Evolutionary conservation across 2,797 vertebrate genomes (phyloP), one percentile per base, ranked within the genome.

Genomic region (Streptopelia turtur): DNA sequence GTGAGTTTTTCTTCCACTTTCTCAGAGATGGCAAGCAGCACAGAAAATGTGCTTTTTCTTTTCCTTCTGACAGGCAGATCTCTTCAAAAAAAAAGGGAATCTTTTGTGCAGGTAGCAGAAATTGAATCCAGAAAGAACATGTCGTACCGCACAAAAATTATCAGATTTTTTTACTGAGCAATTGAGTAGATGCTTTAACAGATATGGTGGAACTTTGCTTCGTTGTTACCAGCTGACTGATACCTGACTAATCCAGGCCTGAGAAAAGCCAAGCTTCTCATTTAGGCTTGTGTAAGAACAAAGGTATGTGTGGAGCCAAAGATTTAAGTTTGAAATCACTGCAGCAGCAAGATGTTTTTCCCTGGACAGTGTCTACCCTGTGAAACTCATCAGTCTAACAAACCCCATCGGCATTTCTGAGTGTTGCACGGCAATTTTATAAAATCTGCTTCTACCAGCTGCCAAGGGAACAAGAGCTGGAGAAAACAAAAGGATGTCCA

Each of bases 391-490:
- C 74, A 80, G 60, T 41, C 37, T 90, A 85, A 87, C 66, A 16
- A 93, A 89, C 43, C 56, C 80, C 83, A 11, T 35, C 0, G 2
- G 64, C 89, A 35, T 47, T 52, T 89, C 43, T 1, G 9, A 64
- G 33, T 21, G 49, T 43, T 80, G 86, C 66, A 89, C 59, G 75
- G 70, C 28, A 86, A 59, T 63, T 92, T 75, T 25, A 33, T 69
- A 84, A 90, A 92, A 83, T 49, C 68, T 91, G 70, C 69, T 88
- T 90, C 83, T 69, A 56, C 71, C 83, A 68, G 60, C 63, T 84
- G 81, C 78, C 87, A 70, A 61, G 75, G 78, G 83, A 94, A 27
- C 25, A 66, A 53, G 35, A 84, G 39, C 55, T 83, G 57, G 13
- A 76, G 52, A 53, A 70, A 84, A 74, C 30, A 84, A 56, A 23